Percentiles rank a stretch among this genome's conserved stretches.
These are phyloP conservation scores for Centroberyx gerrardi DNA, from an alignment of 2,797 vertebrate genomes.

Conservation along the genomic window DNA sequence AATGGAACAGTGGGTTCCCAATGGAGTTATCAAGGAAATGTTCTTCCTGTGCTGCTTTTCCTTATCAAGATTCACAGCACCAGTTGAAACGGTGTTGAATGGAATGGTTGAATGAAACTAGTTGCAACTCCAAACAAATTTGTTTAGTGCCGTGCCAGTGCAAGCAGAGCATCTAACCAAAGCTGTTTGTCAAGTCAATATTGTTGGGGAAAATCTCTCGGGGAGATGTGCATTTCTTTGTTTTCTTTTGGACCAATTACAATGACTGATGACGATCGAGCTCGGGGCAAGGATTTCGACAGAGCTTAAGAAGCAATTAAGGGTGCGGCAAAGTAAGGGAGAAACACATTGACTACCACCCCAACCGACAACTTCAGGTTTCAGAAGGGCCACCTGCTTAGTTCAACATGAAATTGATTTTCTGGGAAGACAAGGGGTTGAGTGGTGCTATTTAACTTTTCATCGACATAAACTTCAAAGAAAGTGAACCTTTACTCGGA, in stretches of 20 bases:
- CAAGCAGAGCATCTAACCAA: conserved; percentile 28
- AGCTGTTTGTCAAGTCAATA: conserved; percentile 49
- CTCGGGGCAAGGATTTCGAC: conserved; percentile 43
- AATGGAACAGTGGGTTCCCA: not conserved
- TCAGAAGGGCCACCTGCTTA: conserved; percentile 37
- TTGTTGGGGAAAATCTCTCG: conserved; percentile 38
- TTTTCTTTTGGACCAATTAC: conserved; percentile 71
- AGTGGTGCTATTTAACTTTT: conserved; percentile 52
- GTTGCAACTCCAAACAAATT: conserved; percentile 32
- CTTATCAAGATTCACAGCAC: conserved; percentile 21
- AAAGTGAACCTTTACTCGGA: conserved; percentile 42
- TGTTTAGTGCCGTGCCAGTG: conserved; percentile 6
- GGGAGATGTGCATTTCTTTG: conserved; percentile 61
- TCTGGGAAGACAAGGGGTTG: conserved; percentile 16
- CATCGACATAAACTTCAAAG: conserved; percentile 50
- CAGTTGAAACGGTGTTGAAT: conserved; percentile 6
- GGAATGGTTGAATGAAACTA: conserved; percentile 30
- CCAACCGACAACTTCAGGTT: conserved; percentile 24
- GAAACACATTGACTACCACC: conserved; percentile 21
- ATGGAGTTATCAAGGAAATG: conserved; percentile 7
- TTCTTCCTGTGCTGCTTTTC: not conserved
- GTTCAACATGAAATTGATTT: conserved; percentile 56
- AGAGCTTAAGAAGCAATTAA: conserved; percentile 72
- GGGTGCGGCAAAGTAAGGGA: conserved; percentile 21
- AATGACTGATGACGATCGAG: conserved; percentile 64